phyloP scores from a whole-genome alignment of 1,140 invertebrate genomes.

The Vanessa tameamea region DNA sequence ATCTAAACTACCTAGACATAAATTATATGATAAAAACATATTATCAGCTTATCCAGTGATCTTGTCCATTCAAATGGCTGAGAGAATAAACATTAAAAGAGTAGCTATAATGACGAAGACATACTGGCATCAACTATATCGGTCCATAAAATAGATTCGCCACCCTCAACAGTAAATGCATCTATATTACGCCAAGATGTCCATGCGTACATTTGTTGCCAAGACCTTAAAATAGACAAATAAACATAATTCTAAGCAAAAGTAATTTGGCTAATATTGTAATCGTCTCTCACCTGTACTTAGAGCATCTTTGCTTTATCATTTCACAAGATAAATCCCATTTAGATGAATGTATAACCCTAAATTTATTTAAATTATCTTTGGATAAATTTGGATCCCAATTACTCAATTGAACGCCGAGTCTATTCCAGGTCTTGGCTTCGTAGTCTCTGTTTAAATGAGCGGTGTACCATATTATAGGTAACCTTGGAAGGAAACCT shows the following conservation, averaged over 20 bases:
- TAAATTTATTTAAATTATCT: conserved; percentile 79
- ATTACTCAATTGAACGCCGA: conserved; percentile 82
- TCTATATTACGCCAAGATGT: conserved; percentile 81
- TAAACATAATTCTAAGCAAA: conserved; percentile 2
- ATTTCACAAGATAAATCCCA: conserved; percentile 88
- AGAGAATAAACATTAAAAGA: neutral
- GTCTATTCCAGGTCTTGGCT: conserved; percentile 73
- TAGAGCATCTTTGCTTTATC: conserved; percentile 82
- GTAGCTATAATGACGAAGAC: neutral
- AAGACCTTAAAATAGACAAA: conserved; percentile 73
- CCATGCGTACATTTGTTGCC: conserved; percentile 88
- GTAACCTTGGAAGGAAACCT: conserved; percentile 75
- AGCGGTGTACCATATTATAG: conserved; percentile 57
- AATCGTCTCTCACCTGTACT: conserved; percentile 74
- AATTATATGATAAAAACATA: conserved; percentile 5
- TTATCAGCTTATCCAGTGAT: neutral
- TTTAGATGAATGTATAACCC: conserved; percentile 86
- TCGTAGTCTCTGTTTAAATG: conserved; percentile 49
- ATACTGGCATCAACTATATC: conserved; percentile 82
- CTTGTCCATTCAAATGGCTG: too few relatives aligned
- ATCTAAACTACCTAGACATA: conserved; percentile 81
- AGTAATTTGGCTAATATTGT: neutral
- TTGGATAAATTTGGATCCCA: conserved; percentile 71
- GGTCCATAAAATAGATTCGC: conserved; percentile 86
- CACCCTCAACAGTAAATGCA: conserved; percentile 83